These are phyloP conservation scores for Apis dorsata DNA, from an alignment of 1,140 invertebrate species.

Conservation along the genomic window DNA sequence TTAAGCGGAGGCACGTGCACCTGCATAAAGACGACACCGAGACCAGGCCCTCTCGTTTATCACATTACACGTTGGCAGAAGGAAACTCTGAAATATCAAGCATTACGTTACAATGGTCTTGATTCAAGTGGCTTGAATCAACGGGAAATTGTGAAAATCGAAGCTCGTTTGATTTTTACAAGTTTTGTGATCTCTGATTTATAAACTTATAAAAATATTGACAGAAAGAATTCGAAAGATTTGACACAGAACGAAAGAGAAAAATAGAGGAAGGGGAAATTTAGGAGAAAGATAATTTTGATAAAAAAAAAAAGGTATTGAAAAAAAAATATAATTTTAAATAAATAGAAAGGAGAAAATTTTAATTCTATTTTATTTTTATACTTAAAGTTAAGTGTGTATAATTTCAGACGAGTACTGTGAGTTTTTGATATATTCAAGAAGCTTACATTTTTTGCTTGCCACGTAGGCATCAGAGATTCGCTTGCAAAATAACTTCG, in stretches of 20 bases:
- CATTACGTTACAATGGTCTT: neutral
- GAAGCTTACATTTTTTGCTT: neutral
- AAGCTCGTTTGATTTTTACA: neutral
- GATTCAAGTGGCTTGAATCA: slow-evolving; percentile 6
- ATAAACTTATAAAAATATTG: too few species aligned
- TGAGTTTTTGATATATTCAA: neutral
- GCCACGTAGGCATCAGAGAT: neutral
- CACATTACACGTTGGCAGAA: slow-evolving; percentile 13
- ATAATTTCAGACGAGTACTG: neutral
- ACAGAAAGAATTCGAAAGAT: too few species aligned
- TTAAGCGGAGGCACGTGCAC: slow-evolving; percentile 49
- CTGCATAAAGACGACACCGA: slow-evolving; percentile 39
- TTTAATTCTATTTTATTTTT: too few species aligned
- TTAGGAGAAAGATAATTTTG: too few species aligned
- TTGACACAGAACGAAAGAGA: too few species aligned
- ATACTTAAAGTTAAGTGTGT: too few species aligned
- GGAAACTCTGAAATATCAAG: slow-evolving; percentile 37
- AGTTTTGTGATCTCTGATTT: too few species aligned
- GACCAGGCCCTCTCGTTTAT: slow-evolving; percentile 23
- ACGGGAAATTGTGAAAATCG: slow-evolving; percentile 13
- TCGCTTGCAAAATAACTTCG: neutral
- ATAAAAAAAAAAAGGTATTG: too few species aligned
- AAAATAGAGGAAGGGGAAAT: too few species aligned
- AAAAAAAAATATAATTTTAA: too few species aligned
- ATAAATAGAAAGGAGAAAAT: too few species aligned